Evolutionary conservation across 2,113 vertebrate species (phyloP), one percentile per base, ranked within the genome.

Genomic region (Onychostruthus taczanowskii): DNA sequence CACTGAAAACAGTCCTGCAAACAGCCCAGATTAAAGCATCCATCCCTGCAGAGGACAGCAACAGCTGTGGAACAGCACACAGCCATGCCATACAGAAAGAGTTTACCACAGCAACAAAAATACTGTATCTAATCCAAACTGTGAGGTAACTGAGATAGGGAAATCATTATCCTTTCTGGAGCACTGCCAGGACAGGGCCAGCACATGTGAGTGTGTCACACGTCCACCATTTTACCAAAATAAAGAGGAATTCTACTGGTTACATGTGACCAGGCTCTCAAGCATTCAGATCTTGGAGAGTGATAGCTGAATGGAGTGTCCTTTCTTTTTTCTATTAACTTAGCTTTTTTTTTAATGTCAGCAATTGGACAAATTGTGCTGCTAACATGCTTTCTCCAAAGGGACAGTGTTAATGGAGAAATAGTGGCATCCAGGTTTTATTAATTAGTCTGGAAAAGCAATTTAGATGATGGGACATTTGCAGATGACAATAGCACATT

Each of bases 61-160:
- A 24, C 72, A 90, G 87, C 89, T 93, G 84, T 49, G 87, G 30
- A 53, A 66, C 66, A 73, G 69, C 31, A 69, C 66, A 84, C 22
- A 78, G 49, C 61, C 64, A 44, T 1, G 23, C 0, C 0, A 68
- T 5, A 24, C 11, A 31, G 70, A 74, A 89, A 64, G 52, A 87
- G 24, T 91, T 85, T 75, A 72, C 35, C 94, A 67, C 66, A 91
- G 52, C 61, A 82, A 53, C 69, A 84, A 73, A 84, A 91, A 75
- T 11, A 64, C 62, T 66, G 37, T 39, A 61, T 75, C 74, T 89
- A 73, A 95, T 87, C 66, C 91, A 89, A 89, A 93, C 66, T 93
- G 66, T 31, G 83, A 68, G 30, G 77, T 26, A 62, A 49, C 23
- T 8, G 62, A 87, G 76, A 61, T 8, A 87, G 81, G 53, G 49